Evolutionary conservation across 2,888 invertebrate genomes (phyloP), one percentile per base, ranked within the genome.

Genomic region (Megamerina dolium): DNA sequence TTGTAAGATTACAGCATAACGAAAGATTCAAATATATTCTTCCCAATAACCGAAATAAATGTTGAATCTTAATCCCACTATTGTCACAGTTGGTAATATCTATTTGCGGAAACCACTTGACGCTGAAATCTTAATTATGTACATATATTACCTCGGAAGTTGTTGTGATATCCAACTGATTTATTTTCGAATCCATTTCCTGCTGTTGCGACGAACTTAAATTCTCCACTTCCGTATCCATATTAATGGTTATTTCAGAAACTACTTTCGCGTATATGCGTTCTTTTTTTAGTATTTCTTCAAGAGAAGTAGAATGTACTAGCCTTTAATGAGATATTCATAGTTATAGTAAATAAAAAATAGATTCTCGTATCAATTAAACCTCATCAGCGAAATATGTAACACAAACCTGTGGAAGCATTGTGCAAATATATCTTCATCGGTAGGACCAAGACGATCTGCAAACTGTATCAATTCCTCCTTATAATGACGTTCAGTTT

Each of bases 131-230:
- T 12, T 1, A 16, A 10, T 17, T 23, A 3, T 23, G 5, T 23
- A 37, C 14, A 6, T 2, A 17, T 4, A 4, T 26, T 45, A 55
- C 56, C 35, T 72, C 69, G 0, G 72, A 64, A 10, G 87, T 89
- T 32, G 83, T 85, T 5, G 80, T 80, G 30, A 79, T 68, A 61
- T 90, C 87, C 36, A 92, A 74, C 40, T 83, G 79, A 51, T 86
- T 83, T 33, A 94, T 80, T 40, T 89, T 88, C 30, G 81, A 76
- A 54, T 88, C 85, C 91, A 94, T 93, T 75, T 94, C 94, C 57
- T 83, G 79, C 30, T 85, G 85, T 75, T 92, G 91, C 40, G 86
- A 85, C 53, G 80, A 76, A 21, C 85, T 85, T 4, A 90, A 71
- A 38, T 78, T 75, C 47, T 78, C 75, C 17, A 88, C 80, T 63